Conservation (phyloP, 2,113 vertebrate species). For the Solea solea region DNA sequence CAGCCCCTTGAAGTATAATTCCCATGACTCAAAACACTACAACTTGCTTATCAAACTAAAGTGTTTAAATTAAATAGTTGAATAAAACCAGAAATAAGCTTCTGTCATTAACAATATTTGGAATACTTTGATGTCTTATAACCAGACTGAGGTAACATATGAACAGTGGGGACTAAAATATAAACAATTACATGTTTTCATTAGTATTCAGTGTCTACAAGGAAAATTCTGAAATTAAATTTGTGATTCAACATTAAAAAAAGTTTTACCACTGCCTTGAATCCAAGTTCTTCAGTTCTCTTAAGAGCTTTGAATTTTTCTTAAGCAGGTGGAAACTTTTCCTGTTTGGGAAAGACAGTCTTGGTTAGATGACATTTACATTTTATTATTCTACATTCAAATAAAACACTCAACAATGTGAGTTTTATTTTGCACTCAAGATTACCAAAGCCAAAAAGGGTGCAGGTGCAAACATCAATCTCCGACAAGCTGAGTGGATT, state of each 20-base stretch:
- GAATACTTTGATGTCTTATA: conserved; percentile 62
- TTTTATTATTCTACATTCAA: neutral
- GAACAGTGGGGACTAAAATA: neutral
- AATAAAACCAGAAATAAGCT: conserved; percentile 1
- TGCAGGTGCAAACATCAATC: conserved; percentile 68
- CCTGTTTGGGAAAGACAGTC: conserved; percentile 73
- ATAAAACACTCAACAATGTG: conserved; percentile 8
- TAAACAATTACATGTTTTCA: neutral
- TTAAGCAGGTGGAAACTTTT: conserved; percentile 98
- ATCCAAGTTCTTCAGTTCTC: conserved; percentile 97
- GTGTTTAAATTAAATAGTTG: neutral
- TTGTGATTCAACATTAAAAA: neutral
- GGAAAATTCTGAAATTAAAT: too few relatives aligned
- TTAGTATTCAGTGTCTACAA: too few relatives aligned
- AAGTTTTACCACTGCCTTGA: conserved; percentile 94
- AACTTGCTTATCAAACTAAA: conserved; percentile 18
- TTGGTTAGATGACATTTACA: conserved; percentile 7
- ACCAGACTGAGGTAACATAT: neutral
- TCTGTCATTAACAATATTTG: conserved; percentile 49
- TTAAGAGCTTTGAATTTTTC: conserved; percentile 97
- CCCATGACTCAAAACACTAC: conserved; percentile 7
- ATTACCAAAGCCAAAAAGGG: conserved; percentile 39
- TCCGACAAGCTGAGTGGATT: conserved; percentile 43
- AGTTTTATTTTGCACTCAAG: conserved; percentile 28
- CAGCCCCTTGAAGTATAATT: conserved; percentile 4